Base-by-base conservation (phyloP, 2,113 vertebrate genomes). In the Entosphenus tridentatus region DNA sequence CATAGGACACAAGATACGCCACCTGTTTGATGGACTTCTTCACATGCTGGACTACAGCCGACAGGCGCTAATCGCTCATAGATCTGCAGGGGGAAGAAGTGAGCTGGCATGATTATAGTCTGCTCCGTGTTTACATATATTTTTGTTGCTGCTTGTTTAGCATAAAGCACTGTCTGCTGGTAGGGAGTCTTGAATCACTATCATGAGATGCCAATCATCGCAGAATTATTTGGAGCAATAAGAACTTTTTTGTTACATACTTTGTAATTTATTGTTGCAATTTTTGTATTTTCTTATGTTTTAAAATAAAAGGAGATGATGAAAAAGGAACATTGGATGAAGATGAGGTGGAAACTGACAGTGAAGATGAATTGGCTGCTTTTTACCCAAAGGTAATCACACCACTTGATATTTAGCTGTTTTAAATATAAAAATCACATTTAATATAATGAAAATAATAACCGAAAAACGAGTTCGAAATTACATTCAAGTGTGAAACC, bases 1-100 rank as follows among this genome's bases (percentile, higher is more conserved):
- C 62, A n/a, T 65, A 65, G 62, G 62, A 16, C n/a, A 65, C 9
- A 65, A 65, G 21, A 16, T 65, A 21, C 21, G 62, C 62, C 21
- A 21, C n/a, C n/a, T 16, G 21, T 18, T 65, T 9, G n/a, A 65
- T 16, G 62, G 21, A 65, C n/a, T 65, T 16, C n/a, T 65, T 65
- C 21, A 65, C 21, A 65, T 65, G 62, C 62, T 65, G n/a, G 62
- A 65, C 10, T 65, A 65, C 62, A 65, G 62, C 21, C n/a, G 62
- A 65, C n/a, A 21, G 62, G n/a, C 62, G 10, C 62, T 16, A 65
- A n/a, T 65, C 62, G 21, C 62, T 18, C n/a, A 11, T 18, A 21
- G 62, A 16, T n/a, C 62, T 18, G 21, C 62, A n/a, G 21, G n/a
- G n/a, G 62, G 62, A n/a, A 65, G 21, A 16, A n/a, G 62, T 65